Base-by-base conservation (phyloP, 2,888 invertebrate species). In the Trissonchulus latispiculum region DNA sequence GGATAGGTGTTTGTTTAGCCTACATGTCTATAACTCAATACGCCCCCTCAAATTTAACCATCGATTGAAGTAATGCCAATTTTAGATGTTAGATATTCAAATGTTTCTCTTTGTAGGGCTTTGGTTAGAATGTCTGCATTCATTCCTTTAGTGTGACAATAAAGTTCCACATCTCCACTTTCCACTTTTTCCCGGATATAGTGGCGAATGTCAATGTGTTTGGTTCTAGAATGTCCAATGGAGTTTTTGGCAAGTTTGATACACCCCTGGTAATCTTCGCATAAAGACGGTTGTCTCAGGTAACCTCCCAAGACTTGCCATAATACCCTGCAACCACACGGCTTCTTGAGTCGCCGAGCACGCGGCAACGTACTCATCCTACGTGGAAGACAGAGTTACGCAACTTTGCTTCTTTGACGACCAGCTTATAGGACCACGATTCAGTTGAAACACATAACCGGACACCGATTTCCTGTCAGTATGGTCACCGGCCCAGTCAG, bases 321-420 rank as follows among this genome's bases (percentile, higher is more conserved):
- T 28, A 1, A 77, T 66, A 64, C 70, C 36, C 1, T 73, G n/a
- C 37, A 77, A 29, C 76, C 76, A 77, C 23, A 77, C 67, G 23
- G 72, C 76, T 69, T 77, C 77, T 71, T 64, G 1, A 73, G n/a
- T 69, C 29, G 76, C 75, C n/a, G 37, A 68, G 8, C 75, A 48
- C 2, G 82, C 73, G 1, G 83, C 81, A 1, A 82, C 74, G 74
- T 81, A 81, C 75, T 83, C 81, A 0, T 82, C 79, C 76, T 83
- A 82, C 2, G 81, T 81, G 0, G 80, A 79, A 59, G 59, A 59
- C n/a, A 59, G 18, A n/a, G n/a, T 59, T 18, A 18, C 59, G n/a
- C 59, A 23, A n/a, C n/a, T 59, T 83, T 74, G 78, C n/a, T n/a
- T 82, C 64, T 76, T 80, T 2, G 80, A 79, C 0, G 70, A 73